phyloP scores from a whole-genome alignment of 2,113 vertebrate genomes.

The Synodontis membranacea region DNA sequence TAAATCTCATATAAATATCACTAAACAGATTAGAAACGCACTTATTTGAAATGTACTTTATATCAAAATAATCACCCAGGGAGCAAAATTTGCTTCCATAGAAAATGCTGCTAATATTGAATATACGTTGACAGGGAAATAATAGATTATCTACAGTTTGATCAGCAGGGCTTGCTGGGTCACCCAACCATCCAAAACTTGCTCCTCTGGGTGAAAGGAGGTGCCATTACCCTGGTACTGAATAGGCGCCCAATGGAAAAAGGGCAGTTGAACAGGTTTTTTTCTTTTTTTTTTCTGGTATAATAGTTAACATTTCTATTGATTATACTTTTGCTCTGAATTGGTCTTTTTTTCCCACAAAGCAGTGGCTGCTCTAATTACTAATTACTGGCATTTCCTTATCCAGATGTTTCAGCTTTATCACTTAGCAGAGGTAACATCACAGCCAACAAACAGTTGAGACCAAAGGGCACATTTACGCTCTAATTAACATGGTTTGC shows the following conservation, averaged over 20 bases:
- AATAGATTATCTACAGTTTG: background rate
- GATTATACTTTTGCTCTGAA: background rate
- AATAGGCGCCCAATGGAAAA: background rate
- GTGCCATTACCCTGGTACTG: background rate
- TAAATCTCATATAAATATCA: background rate
- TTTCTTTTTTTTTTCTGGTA: too few species aligned
- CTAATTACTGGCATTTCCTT: background rate
- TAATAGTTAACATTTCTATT: background rate
- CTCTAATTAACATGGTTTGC: constrained; percentile 72
- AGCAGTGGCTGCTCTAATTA: background rate
- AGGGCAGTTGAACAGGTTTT: background rate
- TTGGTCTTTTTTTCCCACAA: background rate
- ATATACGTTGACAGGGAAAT: background rate
- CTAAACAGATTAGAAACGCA: background rate
- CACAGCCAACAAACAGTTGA: background rate
- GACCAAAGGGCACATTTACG: background rate
- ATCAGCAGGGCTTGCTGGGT: background rate
- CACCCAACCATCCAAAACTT: background rate
- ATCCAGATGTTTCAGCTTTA: background rate
- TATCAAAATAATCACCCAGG: background rate
- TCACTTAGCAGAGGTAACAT: background rate
- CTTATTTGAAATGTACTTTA: background rate
- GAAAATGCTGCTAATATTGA: background rate
- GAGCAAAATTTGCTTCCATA: too few species aligned
- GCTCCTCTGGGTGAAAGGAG: background rate